A percentile compares a stretch with the other conserved stretches of the same genome.
These are phyloP conservation scores for Cataglyphis livida DNA, from an alignment of 2,888 invertebrate genomes.

Conservation along the genomic window DNA sequence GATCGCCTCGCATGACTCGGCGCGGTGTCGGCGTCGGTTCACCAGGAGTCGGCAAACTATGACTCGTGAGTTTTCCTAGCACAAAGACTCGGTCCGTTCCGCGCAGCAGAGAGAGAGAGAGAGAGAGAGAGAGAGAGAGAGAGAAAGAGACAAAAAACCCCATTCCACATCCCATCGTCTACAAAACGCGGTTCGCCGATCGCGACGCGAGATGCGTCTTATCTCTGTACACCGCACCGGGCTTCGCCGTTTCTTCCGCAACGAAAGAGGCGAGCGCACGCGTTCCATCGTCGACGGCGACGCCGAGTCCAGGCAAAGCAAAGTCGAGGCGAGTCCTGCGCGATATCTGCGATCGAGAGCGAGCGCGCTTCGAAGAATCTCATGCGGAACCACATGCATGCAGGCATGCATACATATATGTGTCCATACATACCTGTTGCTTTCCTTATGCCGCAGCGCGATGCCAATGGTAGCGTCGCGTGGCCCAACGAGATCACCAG, in stretches of 20 bases:
- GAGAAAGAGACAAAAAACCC: not conserved
- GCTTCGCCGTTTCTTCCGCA: slow-evolving; percentile 47
- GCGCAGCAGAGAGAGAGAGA: not conserved
- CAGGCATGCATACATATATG: not conserved
- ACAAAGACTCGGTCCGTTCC: slow-evolving; percentile 33
- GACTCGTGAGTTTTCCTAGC: slow-evolving; percentile 39
- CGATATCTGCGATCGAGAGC: slow-evolving; percentile 72
- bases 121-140: too few relatives aligned
- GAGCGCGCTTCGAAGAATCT: slow-evolving; percentile 58
- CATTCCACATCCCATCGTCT: not conserved
- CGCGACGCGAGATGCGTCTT: slow-evolving; percentile 52
- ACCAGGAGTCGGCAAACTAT: slow-evolving; percentile 52
- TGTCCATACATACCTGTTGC: slow-evolving; percentile 69
- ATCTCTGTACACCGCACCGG: slow-evolving; percentile 12
- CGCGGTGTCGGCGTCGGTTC: slow-evolving; percentile 36
- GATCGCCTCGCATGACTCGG: slow-evolving; percentile 47
- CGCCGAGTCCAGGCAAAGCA: not conserved
- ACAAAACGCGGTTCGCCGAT: slow-evolving; percentile 47
- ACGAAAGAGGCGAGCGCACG: slow-evolving; percentile 62
- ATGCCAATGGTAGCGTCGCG: slow-evolving; percentile 42
- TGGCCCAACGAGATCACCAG: slow-evolving; percentile 37
- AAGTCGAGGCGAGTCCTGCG: slow-evolving; percentile 3
- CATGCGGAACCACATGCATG: slow-evolving; percentile 16
- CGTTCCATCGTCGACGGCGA: slow-evolving; percentile 18
- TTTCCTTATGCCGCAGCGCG: slow-evolving; percentile 58